Evolutionary conservation across 2,797 vertebrate species (phyloP).

Genomic region (Poecilia velifera): DNA sequence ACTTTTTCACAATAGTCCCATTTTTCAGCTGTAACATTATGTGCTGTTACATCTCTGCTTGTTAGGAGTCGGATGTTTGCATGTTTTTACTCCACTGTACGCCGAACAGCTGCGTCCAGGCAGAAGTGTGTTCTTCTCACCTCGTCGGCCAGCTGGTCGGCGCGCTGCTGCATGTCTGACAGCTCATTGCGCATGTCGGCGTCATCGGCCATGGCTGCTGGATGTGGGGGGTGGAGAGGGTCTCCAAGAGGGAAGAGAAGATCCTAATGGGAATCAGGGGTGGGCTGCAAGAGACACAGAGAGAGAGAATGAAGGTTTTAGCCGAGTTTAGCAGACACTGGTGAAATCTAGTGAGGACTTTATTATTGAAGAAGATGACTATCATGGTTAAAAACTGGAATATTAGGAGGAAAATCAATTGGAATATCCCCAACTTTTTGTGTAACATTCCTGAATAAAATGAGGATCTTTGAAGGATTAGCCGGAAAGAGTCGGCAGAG

Average conservation of each 20-base stretch:
- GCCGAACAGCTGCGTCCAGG: not conserved
- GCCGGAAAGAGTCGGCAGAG: conserved; percentile 32
- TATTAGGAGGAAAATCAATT: not conserved
- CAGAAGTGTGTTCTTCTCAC: conserved; percentile 72
- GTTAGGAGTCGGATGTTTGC: not conserved
- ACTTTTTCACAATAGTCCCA: not conserved
- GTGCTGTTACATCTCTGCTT: not conserved
- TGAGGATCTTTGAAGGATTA: conserved; percentile 54
- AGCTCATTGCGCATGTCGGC: conserved; percentile 99
- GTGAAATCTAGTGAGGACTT: too few species aligned
- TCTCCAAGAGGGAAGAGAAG: conserved; percentile 78
- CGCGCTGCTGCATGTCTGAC: conserved; percentile 98
- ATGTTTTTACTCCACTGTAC: not conserved
- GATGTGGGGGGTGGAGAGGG: conserved; percentile 74
- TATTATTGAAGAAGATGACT: not conserved
- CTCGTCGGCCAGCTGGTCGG: conserved; percentile 98
- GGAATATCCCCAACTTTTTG: not conserved
- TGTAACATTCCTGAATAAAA: not conserved
- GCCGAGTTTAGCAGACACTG: not conserved
- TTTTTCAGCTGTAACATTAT: not conserved
- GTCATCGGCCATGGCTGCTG: conserved; percentile 94
- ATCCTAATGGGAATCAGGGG: conserved; percentile 75
- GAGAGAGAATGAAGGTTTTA: conserved; percentile 18
- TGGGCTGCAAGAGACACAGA: conserved; percentile 62
- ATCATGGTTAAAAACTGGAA: not conserved